Evolutionary conservation across 1,140 invertebrate genomes (phyloP), one percentile per base, ranked within the genome.

Genomic region (Drosophila yakuba): DNA sequence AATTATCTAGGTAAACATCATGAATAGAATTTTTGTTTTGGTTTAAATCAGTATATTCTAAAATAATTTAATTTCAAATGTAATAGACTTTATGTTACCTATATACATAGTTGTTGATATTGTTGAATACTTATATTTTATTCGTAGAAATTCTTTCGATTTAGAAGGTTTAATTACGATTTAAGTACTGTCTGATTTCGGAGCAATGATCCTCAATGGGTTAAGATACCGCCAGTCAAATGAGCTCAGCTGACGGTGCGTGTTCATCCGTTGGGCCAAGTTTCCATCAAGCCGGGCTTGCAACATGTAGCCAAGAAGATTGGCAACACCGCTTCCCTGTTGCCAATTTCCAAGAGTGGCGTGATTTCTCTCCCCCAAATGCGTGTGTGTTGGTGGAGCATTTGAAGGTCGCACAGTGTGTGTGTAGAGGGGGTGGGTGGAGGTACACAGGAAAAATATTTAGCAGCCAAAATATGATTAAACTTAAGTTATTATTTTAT

Each of bases 321-420:
- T 54, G 81, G 81, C 81, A 86, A 86, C 82, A 75, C 43, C 58
- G 77, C 78, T 63, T 66, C 57, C 32, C 67, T 68, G 60, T 73
- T 83, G 80, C 77, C 76, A 48, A 12, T 38, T 55, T 47, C 51
- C 64, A 54, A 71, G 17, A 56, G 74, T 78, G 74, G 74, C 74
- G 74, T 77, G 74, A 72, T 75, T 60, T 76, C 62, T 62, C 45
- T 50, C 52, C 60, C 61, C 52, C 62, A 39, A 35, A 61, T 45
- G 54, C 55, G 48, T 71, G 35, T 69, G 51, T 54, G 59, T 66
- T 28, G 51, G 57, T 83, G 74, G 59, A 63, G 75, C 80, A 66
- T 88, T 89, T 88, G 83, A 88, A 88, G 83, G 83, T 88, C 83
- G 76, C 55, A 55, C 71, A 74, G 62, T 59, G 79, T 66, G 67